Conservation (phyloP, 2,797 vertebrate genomes). For the Galagoides demidoff region DNA sequence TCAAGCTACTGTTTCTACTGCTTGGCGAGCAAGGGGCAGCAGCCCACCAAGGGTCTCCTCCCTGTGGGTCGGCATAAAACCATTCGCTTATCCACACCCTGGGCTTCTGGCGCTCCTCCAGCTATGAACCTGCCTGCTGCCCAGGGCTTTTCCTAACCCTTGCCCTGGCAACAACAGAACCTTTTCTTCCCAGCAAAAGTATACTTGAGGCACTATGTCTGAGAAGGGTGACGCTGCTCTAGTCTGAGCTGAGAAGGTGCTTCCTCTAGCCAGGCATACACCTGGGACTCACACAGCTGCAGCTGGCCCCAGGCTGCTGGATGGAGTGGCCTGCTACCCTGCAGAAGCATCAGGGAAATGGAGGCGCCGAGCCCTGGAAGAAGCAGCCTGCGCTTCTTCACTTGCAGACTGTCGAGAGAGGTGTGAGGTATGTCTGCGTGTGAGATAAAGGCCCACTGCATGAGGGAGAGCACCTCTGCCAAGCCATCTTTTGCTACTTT, state of each 20-base stretch:
- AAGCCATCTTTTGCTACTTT: not conserved
- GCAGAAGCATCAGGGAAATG: not conserved
- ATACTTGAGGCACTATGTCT: rapidly evolving
- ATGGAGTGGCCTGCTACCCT: rapidly evolving
- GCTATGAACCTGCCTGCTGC: not conserved
- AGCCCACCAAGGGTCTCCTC: not conserved
- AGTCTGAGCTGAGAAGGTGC: not conserved
- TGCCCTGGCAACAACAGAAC: not conserved
- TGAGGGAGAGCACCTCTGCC: not conserved
- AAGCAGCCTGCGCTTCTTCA: not conserved
- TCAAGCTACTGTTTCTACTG: not conserved
- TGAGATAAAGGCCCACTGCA: not conserved
- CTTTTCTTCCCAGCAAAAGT: not conserved
- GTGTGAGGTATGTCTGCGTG: no score
- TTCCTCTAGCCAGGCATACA: rapidly evolving
- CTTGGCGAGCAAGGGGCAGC: not conserved
- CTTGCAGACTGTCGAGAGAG: not conserved
- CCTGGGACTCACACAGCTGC: not conserved
- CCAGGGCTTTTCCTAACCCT: not conserved
- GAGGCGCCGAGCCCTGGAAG: not conserved
- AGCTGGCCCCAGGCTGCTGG: not conserved
- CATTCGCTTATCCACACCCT: not conserved
- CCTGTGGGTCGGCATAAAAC: rapidly evolving
- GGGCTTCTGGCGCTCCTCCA: not conserved
- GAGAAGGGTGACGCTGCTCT: not conserved